Conservation (phyloP, 2,797 vertebrate genomes). For the Phoxinus dragarum region DNA sequence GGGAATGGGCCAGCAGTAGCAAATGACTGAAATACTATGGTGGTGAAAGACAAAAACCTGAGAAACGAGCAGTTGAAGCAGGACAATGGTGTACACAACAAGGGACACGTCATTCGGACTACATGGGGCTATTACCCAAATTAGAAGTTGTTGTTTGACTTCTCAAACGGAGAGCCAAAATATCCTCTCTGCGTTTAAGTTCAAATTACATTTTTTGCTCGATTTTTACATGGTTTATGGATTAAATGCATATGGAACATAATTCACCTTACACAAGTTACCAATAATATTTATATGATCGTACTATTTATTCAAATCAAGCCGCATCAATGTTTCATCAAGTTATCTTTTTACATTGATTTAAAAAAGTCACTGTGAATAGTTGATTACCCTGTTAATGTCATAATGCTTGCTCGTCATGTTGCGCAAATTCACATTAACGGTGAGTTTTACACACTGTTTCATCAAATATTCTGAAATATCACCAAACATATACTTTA, state of each 20-base stretch:
- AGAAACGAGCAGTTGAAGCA: not conserved
- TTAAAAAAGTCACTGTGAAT: not conserved
- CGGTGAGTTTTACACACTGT: not conserved
- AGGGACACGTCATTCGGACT: not conserved
- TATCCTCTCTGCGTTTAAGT: not conserved
- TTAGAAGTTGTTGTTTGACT: not conserved
- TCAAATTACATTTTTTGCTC: not conserved
- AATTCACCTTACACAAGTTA: not conserved
- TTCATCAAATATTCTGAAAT: not conserved
- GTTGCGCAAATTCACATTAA: not conserved
- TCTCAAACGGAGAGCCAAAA: not conserved
- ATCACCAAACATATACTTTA: conserved; percentile 10
- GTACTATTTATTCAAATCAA: not conserved
- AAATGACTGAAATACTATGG: conserved; percentile 24
- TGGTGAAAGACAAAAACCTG: conserved; percentile 12
- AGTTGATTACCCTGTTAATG: not conserved
- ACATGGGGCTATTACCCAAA: not conserved
- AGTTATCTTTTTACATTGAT: not conserved
- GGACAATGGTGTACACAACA: not conserved
- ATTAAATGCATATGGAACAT: not conserved
- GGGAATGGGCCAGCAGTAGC: conserved; percentile 25
- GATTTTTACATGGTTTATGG: not conserved
- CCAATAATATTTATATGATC: not conserved
- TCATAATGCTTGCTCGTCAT: not conserved
- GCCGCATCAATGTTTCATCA: not conserved